Evolutionary conservation across 2,797 vertebrate genomes (phyloP).

Genomic region (Clarias platycephalus): DNA sequence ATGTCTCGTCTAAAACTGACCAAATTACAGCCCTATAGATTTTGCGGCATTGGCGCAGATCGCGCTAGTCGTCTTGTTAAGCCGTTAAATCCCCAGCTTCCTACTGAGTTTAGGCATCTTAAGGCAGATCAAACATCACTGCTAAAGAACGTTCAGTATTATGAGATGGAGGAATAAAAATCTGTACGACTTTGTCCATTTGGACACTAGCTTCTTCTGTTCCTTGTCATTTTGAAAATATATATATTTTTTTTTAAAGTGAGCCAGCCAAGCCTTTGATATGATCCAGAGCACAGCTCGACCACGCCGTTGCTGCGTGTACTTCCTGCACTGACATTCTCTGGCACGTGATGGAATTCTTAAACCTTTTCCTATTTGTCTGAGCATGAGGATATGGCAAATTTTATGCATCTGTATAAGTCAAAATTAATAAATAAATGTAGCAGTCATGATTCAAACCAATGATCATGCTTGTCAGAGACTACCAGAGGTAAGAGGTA

Average conservation of each 20-base stretch:
- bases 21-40: neutral
- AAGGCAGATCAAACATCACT: neutral
- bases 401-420: neutral
- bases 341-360: neutral
- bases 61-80: neutral
- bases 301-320: neutral
- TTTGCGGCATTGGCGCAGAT: neutral
- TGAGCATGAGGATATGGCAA: neutral
- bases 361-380: neutral
- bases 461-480: neutral
- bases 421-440: neutral
- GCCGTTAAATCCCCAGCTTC: neutral
- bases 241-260: no score
- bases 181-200: neutral
- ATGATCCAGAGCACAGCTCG: neutral
- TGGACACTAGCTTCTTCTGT: neutral
- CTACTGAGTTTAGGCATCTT: neutral
- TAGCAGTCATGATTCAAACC: neutral
- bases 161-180: neutral
- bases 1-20: neutral
- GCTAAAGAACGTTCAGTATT: neutral
- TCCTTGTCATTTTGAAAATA: neutral
- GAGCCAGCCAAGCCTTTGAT: neutral
- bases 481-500: no score
- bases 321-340: neutral